phyloP scores from a whole-genome alignment of 2,113 vertebrate genomes.

The Coregonus clupeaformis region DNA sequence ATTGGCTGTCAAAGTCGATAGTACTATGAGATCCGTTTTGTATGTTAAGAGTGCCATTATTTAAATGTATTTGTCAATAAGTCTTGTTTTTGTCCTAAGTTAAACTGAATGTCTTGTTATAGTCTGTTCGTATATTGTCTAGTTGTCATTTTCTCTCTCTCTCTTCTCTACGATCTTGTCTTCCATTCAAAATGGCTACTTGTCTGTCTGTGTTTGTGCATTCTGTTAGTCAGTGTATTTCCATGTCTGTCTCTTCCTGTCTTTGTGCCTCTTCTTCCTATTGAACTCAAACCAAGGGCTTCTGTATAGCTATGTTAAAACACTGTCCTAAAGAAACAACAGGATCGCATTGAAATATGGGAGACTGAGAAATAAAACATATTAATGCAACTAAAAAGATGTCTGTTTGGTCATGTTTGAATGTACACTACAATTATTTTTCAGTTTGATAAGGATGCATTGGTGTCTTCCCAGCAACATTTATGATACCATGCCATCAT shows the following conservation, averaged over 20 bases:
- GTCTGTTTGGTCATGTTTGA: not conserved
- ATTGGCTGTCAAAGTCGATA: not conserved
- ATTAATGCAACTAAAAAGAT: constrained; percentile 33
- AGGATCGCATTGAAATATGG: constrained; percentile 32
- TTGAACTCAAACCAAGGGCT: constrained; percentile 49
- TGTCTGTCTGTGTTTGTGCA: constrained; percentile 4
- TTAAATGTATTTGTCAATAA: constrained; percentile 34
- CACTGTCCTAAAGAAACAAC: constrained; percentile 25
- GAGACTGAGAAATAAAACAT: constrained; percentile 59
- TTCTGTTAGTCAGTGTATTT: not conserved
- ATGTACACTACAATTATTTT: not conserved
- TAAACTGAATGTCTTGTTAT: not conserved
- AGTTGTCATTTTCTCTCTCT: not conserved
- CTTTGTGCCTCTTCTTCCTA: constrained; percentile 38
- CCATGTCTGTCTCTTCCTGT: constrained; percentile 18
- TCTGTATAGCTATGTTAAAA: constrained; percentile 31
- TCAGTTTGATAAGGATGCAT: not conserved
- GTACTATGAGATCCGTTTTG: not conserved
- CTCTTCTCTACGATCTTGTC: constrained; percentile 12
- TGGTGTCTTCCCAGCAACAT: not conserved
- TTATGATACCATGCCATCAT: not conserved
- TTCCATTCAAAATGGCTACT: constrained; percentile 10
- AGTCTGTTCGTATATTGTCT: not conserved
- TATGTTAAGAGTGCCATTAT: constrained; percentile 46
- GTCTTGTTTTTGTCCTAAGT: not conserved